Evolutionary conservation across 2,113 vertebrate species (phyloP), one percentile per base, ranked within the genome.

Genomic region (Sinocyclocheilus rhinocerous): DNA sequence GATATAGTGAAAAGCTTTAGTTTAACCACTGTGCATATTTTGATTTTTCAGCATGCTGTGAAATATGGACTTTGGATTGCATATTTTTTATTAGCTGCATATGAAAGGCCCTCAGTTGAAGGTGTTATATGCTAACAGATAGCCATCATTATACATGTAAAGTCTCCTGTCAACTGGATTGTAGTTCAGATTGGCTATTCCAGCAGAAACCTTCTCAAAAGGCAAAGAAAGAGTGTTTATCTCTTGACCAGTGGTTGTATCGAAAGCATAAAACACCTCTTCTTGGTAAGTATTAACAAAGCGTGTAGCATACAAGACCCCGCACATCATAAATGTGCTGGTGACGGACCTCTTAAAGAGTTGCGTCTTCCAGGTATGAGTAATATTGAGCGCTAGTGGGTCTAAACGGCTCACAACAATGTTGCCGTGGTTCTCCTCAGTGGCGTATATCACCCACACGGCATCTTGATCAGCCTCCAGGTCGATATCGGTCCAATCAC

Each of bases 241-340:
- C 84, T 95, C 94, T 42, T 26, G 87, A 9, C 94, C 93, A 13
- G 96, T 96, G 5, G 85, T 92, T 0, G 96, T 97, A 92, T 98
- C 95, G 33, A 96, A 98, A 59, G 92, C 96, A 69, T 97, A 99
- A 92, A 98, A 98, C 67, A 98, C 96, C 90, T 98, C 97, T 76
- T 98, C 97, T 24, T 42, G 22, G 67, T 84, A 87, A 1, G 89
- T 87, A 12, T 88, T 87, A 9, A 90, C 85, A 45, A 79, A 94
- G 0, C 96, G 96, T 0, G 96, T 96, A 26, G 96, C 96, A 0
- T 99, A 98, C 13, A 99, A 90, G 90, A 97, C 95, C 4, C 97
- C 96, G 52, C 97, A 98, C 48, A 95, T 87, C 91, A 99, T 95
- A 93, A 98, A 99, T 72, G 96, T 92, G 0, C 95, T 97, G 80